Base-by-base conservation (phyloP, 2,797 vertebrate genomes). In the Amphiprion clarkii region DNA sequence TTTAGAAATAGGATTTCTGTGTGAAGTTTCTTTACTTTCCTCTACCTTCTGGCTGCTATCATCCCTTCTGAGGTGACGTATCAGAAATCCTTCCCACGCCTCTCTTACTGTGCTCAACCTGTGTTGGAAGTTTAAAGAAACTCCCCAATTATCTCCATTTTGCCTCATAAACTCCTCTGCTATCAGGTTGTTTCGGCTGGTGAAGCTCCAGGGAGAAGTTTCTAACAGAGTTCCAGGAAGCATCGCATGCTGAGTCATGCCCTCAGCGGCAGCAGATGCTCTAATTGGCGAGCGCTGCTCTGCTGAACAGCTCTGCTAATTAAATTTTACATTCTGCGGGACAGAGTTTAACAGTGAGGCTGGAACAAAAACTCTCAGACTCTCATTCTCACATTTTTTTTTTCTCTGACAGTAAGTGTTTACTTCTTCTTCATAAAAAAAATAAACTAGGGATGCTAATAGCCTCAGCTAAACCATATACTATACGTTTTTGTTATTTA, bases 211-310 rank as follows among this genome's bases (percentile, higher is more conserved):
- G 68, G 48, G 55, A 60, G 17, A 49, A 71, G 53, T 59, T 73
- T 60, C 57, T 81, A 81, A 86, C 80, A 72, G 27, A 68, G 56
- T 78, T 64, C 70, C 52, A 46, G 56, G 67, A 54, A 70, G 27
- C 61, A 40, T 78, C 44, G 11, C 57, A 39, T 5, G 57, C 63
- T 55, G 73, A 60, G 68, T 76, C 61, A n/a, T 17, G 61, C 71
- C 44, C 1, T 51, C 74, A 71, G 79, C 74, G 27, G 27, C 80
- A 63, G 72, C 62, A 76, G 75, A 67, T 23, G 64, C 56, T 75
- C 25, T 75, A 67, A 85, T 70, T 73, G 70, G 48, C 4, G 55
- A 61, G 63, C 0, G 23, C 64, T 2, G 68, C 4, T 61, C 59
- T 17, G 72, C 75, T 53, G 71, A 82, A 14, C 27, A 0, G 51